Conservation (phyloP, 2,113 vertebrate genomes). For the Oncorhynchus tshawytscha region DNA sequence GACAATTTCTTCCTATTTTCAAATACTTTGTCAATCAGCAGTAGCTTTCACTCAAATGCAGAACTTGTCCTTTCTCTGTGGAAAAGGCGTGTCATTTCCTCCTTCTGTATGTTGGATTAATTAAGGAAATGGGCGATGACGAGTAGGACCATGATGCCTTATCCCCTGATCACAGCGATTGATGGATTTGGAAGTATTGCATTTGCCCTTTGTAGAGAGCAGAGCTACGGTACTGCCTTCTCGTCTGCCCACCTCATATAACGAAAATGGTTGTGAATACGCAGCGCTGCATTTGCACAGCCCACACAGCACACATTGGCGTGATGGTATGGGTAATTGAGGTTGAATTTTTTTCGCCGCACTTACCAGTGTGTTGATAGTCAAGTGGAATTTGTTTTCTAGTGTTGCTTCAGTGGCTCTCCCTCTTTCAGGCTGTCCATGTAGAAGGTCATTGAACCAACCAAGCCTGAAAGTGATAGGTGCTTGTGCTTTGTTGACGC, state of each 20-base stretch:
- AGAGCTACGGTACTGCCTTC: background rate
- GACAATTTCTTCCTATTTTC: conserved; percentile 13
- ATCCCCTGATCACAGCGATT: background rate
- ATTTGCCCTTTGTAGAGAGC: too few relatives aligned
- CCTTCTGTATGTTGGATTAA: conserved; percentile 11
- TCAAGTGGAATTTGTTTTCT: conserved; percentile 21
- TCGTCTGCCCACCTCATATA: background rate
- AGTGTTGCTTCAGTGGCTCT: conserved; percentile 18
- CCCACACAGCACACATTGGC: background rate
- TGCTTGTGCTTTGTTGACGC: too few relatives aligned
- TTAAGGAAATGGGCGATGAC: conserved; percentile 13
- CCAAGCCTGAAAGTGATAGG: background rate
- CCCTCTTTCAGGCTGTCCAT: background rate
- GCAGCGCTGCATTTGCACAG: background rate
- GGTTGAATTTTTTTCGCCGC: background rate
- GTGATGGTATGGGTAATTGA: background rate
- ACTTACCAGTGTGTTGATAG: background rate
- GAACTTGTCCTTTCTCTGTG: background rate
- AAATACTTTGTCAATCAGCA: background rate
- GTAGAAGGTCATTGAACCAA: conserved; percentile 3
- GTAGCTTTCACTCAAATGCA: conserved; percentile 20
- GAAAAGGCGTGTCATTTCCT: conserved; percentile 10
- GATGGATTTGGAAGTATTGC: too few relatives aligned
- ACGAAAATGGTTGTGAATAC: conserved; percentile 20
- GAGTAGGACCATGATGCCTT: background rate